phyloP scores from a whole-genome alignment of 1,140 invertebrate genomes.

The Lysiphlebus fabarum region DNA sequence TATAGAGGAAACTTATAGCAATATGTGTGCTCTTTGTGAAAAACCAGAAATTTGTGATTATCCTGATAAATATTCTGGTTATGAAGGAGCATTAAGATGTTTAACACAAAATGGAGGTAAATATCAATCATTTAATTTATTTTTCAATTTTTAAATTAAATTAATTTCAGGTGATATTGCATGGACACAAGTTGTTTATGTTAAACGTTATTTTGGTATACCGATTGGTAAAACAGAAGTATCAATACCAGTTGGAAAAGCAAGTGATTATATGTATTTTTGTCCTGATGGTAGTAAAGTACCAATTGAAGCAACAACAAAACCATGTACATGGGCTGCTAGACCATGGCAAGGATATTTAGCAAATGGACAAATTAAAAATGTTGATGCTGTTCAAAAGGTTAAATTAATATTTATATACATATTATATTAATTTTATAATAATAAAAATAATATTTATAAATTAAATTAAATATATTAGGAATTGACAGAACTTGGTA shows the following conservation, averaged over 20 bases:
- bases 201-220: conserved; percentile 71
- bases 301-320: conserved; percentile 58
- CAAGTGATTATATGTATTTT: conserved; percentile 67
- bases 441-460: not conserved
- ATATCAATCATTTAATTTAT: no score
- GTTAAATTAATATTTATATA: conserved; percentile 29
- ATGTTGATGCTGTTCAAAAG: conserved; percentile 52
- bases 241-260: conserved; percentile 55
- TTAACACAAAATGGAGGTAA: conserved; percentile 66
- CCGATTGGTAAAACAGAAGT: conserved; percentile 58
- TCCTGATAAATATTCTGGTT: conserved; percentile 77
- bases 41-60: conserved; percentile 73
- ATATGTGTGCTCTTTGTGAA: conserved; percentile 72
- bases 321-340: conserved; percentile 75
- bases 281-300: conserved; percentile 77
- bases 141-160: no score
- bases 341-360: conserved; percentile 76
- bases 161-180: conserved; percentile 64
- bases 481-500: conserved; percentile 48
- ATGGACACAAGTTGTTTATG: conserved; percentile 78
- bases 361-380: conserved; percentile 58
- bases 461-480: conserved; percentile 21
- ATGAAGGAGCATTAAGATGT: conserved; percentile 79
- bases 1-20: conserved; percentile 67
- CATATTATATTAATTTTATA: not conserved